Percentiles rank a stretch among this genome's conserved stretches.
Evolutionary conservation across 2,113 vertebrate species (phyloP).

Genomic region (Calcarius ornatus): DNA sequence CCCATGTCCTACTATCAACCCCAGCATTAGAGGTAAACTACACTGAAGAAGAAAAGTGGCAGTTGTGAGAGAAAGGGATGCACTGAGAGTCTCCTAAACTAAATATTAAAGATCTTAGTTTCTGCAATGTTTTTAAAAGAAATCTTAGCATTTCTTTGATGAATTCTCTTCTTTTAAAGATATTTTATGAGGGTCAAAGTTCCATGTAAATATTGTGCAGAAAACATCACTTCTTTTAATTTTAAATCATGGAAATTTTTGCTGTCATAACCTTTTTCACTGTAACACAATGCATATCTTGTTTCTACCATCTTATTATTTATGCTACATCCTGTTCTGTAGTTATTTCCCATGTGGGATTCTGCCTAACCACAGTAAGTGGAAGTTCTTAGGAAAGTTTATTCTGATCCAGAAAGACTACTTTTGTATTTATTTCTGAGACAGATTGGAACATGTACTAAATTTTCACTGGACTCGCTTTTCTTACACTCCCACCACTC

Average conservation of each 20-base stretch:
- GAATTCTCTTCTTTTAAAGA: not conserved
- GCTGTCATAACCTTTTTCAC: not conserved
- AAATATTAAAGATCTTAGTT: not conserved
- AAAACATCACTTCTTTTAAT: not conserved
- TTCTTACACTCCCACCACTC: fast-evolving
- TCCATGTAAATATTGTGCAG: not conserved
- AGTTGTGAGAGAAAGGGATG: not conserved
- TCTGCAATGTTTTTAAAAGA: not conserved
- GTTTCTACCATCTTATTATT: not conserved
- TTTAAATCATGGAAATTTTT: not conserved
- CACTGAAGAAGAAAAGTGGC: not conserved
- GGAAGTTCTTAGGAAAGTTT: not conserved
- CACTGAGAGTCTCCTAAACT: not conserved
- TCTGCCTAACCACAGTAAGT: not conserved
- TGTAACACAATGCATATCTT: not conserved
- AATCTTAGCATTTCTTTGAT: not conserved
- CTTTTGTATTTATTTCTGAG: not conserved
- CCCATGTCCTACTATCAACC: constrained; percentile 95
- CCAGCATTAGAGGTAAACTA: constrained; percentile 90
- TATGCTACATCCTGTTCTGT: not conserved
- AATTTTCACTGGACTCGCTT: not conserved
- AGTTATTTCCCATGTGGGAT: not conserved
- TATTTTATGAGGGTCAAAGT: not conserved
- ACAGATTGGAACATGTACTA: not conserved
- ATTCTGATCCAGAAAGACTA: not conserved